Evolutionary conservation across 2,797 vertebrate species (phyloP).

Genomic region (Megaceryle alcyon): DNA sequence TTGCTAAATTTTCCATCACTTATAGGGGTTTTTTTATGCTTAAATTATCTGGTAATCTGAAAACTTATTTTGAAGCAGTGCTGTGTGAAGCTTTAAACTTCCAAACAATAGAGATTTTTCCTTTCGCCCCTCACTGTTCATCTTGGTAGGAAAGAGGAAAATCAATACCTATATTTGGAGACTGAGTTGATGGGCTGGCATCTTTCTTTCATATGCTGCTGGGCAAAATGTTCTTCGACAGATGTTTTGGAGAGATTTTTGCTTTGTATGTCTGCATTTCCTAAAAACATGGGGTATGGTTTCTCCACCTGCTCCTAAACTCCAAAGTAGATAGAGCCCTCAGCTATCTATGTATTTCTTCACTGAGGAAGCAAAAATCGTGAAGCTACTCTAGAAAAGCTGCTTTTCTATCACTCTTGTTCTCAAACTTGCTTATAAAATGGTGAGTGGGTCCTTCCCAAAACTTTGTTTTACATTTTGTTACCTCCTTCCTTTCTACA

Average conservation of each 20-base stretch:
- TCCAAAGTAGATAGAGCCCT: background rate
- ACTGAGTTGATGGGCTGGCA: background rate
- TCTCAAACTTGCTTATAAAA: background rate
- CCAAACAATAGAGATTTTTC: background rate
- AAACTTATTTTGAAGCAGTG: background rate
- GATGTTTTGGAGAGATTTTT: background rate
- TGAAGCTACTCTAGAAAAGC: background rate
- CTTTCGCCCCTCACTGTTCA: background rate
- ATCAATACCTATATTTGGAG: background rate
- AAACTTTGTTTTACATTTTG: background rate
- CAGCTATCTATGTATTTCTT: accelerated
- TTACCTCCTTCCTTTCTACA: background rate
- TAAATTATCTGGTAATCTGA: background rate
- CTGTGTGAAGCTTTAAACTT: background rate
- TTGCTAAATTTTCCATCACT: background rate
- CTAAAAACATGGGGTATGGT: background rate
- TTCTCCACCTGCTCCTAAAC: background rate
- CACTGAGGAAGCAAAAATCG: background rate
- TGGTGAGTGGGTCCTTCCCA: background rate
- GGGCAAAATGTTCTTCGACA: background rate
- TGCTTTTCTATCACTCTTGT: background rate
- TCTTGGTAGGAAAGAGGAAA: background rate
- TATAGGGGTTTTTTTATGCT: background rate
- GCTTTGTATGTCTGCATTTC: background rate
- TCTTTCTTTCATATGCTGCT: background rate